Conservation (phyloP, 23 tunicate species). For the Oikopleura dioica region DNA sequence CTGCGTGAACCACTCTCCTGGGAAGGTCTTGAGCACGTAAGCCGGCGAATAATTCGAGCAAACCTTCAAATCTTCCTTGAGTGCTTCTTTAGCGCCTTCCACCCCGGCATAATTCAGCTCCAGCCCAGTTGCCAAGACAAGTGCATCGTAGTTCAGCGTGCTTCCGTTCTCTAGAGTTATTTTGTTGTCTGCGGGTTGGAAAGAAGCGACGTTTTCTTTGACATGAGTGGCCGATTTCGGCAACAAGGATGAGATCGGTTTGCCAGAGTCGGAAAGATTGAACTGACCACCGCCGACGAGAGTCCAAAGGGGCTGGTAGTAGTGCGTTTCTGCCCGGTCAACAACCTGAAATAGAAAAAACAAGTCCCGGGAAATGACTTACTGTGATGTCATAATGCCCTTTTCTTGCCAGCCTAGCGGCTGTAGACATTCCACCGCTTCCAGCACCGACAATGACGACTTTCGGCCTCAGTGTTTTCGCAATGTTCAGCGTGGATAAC, state of each 20-base stretch:
- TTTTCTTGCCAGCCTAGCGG: constrained; percentile 39
- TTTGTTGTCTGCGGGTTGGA: constrained; percentile 47
- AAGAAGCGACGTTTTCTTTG: constrained; percentile 21
- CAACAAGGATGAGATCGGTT: constrained; percentile 41
- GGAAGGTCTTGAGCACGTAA: constrained; percentile 39
- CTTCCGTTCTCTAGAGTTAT: constrained; percentile 31
- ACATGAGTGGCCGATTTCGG: constrained; percentile 47
- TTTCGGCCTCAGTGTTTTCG: too few species aligned
- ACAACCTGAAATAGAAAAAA: background rate
- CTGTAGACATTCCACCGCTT: constrained; percentile 67
- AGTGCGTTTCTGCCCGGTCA: constrained; percentile 30
- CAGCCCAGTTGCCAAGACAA: constrained; percentile 65
- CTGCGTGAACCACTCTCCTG: too few species aligned
- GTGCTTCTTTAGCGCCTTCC: background rate
- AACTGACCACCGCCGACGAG: constrained; percentile 74
- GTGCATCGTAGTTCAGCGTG: constrained; percentile 14
- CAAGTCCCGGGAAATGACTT: background rate
- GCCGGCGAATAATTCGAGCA: constrained; percentile 62
- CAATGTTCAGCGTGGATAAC: too few species aligned
- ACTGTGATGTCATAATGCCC: constrained; percentile 51
- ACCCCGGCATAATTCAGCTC: constrained; percentile 44
- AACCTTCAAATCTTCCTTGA: constrained; percentile 13
- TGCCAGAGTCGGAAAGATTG: constrained; percentile 27
- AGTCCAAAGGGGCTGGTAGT: constrained; percentile 91
- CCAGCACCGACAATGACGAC: constrained; percentile 87